Conservation (phyloP, 2,113 vertebrate species). For the Chelonoidis abingdonii region DNA sequence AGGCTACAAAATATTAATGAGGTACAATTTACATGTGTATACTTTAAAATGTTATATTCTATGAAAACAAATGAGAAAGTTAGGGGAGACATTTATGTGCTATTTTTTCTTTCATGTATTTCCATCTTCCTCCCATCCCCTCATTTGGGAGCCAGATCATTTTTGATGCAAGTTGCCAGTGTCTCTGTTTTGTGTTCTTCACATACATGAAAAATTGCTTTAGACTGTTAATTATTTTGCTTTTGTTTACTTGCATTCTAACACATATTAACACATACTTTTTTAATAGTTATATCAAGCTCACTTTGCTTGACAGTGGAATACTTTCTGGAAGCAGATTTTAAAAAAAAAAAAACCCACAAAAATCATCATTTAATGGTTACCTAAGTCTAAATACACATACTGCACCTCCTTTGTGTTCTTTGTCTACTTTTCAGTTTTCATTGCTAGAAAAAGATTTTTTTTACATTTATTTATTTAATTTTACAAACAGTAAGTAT, state of each 20-base stretch:
- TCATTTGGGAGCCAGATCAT: neutral
- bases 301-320: neutral
- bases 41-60: neutral
- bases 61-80: neutral
- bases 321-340: neutral
- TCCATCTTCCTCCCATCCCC: neutral
- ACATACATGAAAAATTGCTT: neutral
- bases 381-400: neutral
- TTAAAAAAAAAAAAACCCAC: neutral
- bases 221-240: neutral
- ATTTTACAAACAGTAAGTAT: neutral
- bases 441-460: neutral
- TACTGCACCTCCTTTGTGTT: neutral
- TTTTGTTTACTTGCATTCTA: neutral
- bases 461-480: neutral
- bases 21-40: neutral
- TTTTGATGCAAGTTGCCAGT: neutral
- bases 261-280: neutral
- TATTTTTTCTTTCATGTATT: neutral
- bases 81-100: neutral
- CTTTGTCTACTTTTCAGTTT: neutral
- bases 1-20: neutral
- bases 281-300: neutral
- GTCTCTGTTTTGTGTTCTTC: neutral
- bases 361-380: neutral